Conservation (phyloP, 2,113 vertebrate genomes). For the Lasiurus borealis region DNA sequence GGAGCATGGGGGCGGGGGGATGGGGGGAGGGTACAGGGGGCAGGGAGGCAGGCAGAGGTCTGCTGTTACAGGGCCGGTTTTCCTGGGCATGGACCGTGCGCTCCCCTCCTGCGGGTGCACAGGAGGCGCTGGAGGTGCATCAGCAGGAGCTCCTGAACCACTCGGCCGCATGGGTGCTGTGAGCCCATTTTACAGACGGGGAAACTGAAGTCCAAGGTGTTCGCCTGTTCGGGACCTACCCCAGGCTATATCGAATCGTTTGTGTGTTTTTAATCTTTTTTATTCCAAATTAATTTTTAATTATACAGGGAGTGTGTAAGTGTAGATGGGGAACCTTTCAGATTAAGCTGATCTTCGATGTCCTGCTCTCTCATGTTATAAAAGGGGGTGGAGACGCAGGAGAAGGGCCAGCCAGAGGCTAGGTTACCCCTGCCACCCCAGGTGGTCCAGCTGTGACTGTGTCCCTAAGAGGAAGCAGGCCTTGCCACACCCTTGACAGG, state of each 20-base stretch:
- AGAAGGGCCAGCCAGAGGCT: neutral
- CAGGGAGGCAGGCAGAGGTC: neutral
- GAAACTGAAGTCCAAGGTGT: neutral
- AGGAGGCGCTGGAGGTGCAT: accelerated
- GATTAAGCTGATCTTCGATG: neutral
- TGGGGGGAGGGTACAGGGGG: too few species aligned
- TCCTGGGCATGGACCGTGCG: accelerated
- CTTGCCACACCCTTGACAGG: accelerated
- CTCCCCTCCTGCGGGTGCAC: accelerated
- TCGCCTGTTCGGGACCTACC: neutral
- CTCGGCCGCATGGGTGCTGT: accelerated
- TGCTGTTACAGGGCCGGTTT: neutral
- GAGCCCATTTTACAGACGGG: neutral
- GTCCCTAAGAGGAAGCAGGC: neutral
- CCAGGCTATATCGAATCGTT: neutral
- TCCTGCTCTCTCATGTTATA: accelerated
- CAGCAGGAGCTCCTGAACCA: neutral
- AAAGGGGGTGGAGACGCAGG: neutral
- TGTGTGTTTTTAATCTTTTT: neutral
- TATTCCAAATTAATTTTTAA: neutral
- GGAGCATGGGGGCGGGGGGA: too few species aligned
- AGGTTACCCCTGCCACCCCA: neutral
- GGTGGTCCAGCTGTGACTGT: neutral
- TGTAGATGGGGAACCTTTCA: neutral
- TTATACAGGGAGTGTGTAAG: neutral